phyloP scores from a whole-genome alignment of 2,797 vertebrate genomes.

The Heteromormyrus szaboi region DNA sequence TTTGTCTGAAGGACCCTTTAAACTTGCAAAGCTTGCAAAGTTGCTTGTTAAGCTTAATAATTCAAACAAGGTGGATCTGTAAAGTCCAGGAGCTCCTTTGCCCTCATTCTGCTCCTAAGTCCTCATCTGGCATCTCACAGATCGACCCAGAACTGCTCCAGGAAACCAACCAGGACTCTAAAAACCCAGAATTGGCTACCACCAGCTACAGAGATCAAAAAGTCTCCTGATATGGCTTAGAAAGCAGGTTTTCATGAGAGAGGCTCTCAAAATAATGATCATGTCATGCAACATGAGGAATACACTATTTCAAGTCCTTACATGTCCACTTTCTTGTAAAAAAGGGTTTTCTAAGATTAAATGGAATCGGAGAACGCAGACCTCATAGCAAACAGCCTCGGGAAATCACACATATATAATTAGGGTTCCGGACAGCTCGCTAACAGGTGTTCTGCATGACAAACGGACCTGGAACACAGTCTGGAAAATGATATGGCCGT shows the following conservation, averaged over 20 bases:
- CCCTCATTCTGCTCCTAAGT: neutral
- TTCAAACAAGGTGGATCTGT: neutral
- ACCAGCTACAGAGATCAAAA: neutral
- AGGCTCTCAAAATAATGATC: neutral
- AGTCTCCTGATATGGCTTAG: neutral
- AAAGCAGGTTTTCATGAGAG: neutral
- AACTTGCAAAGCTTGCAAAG: neutral
- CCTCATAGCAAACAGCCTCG: slow-evolving; percentile 16
- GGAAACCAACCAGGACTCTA: neutral
- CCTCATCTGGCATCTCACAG: neutral
- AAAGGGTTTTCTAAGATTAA: neutral
- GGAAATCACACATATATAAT: slow-evolving; percentile 19
- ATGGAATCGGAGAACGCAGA: neutral
- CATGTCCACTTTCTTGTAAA: neutral
- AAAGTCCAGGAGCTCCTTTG: neutral
- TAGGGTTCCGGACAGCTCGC: slow-evolving; percentile 21
- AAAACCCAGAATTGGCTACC: neutral
- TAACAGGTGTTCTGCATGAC: slow-evolving; percentile 61
- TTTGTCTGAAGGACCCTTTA: neutral
- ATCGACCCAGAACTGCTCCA: neutral
- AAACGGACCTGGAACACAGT: slow-evolving; percentile 57
- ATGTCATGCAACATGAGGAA: neutral
- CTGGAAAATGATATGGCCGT: slow-evolving; percentile 55
- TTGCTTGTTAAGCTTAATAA: neutral
- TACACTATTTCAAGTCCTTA: neutral